Percentiles rank a stretch among this genome's conserved stretches.
Evolutionary conservation across 1,140 invertebrate genomes (phyloP).

Genomic region (Ganaspis sp.): DNA sequence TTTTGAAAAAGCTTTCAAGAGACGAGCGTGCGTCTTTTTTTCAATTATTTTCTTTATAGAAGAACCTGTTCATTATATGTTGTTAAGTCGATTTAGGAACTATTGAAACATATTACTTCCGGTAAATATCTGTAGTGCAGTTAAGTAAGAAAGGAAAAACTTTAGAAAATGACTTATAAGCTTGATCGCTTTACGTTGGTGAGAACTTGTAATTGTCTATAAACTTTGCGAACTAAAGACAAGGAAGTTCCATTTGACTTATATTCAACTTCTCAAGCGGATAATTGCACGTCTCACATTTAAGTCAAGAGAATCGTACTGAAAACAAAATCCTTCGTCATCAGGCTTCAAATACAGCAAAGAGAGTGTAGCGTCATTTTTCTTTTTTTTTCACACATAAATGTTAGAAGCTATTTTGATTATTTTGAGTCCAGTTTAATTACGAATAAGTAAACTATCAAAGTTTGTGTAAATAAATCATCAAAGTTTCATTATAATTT

Average conservation of each 20-base stretch:
- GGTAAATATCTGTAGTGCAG: background rate
- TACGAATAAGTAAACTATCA: no score
- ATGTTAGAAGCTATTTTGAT: no score
- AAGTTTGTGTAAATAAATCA: no score
- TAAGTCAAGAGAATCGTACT: background rate
- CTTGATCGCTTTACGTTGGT: background rate
- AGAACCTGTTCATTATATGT: no score
- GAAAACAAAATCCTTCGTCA: background rate
- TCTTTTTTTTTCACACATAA: no score
- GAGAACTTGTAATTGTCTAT: conserved; percentile 17
- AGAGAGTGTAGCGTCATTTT: background rate
- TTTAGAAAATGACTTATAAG: background rate
- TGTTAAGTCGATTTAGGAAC: no score
- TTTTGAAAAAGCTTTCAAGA: no score
- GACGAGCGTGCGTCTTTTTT: no score
- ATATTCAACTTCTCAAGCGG: conserved; percentile 8
- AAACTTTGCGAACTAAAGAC: conserved; percentile 9
- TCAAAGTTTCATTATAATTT: no score
- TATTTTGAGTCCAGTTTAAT: no score
- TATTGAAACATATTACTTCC: no score
- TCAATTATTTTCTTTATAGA: no score
- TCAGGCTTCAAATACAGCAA: background rate
- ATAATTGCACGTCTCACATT: background rate
- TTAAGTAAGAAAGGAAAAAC: background rate
- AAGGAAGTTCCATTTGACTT: conserved; percentile 21